Evolutionary conservation across 2,113 vertebrate genomes (phyloP).

Genomic region (Planiliza haematocheilus): DNA sequence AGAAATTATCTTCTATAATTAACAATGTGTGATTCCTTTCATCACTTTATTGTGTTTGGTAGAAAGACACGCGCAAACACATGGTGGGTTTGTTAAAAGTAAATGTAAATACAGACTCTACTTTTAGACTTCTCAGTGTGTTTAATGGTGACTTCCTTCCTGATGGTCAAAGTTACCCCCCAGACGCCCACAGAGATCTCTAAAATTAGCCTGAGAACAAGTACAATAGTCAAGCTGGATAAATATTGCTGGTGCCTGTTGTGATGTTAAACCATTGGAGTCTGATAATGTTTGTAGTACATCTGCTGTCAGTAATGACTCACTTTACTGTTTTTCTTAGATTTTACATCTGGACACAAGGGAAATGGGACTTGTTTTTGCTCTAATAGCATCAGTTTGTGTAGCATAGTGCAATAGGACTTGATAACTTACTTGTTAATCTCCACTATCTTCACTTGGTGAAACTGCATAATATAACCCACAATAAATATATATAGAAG

Average conservation of each 20-base stretch:
- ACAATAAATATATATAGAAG: background rate
- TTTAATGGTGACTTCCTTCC: slow-evolving; percentile 62
- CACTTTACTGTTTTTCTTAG: slow-evolving; percentile 8
- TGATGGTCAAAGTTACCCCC: slow-evolving; percentile 14
- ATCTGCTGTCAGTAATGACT: slow-evolving; percentile 16
- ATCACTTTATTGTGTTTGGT: background rate
- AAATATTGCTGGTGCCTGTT: slow-evolving; percentile 42
- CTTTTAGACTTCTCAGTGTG: slow-evolving; percentile 4
- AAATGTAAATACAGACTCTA: slow-evolving; percentile 7
- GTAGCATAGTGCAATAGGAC: background rate
- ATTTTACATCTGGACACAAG: slow-evolving; percentile 28
- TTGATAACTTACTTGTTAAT: background rate
- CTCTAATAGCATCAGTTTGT: slow-evolving; percentile 12
- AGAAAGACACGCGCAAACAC: background rate
- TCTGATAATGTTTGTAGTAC: slow-evolving; percentile 6
- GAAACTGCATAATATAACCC: background rate
- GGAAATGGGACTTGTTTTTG: slow-evolving; percentile 43
- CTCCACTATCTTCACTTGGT: slow-evolving; percentile 37
- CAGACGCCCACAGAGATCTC: slow-evolving; percentile 3
- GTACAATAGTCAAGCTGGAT: slow-evolving; percentile 33
- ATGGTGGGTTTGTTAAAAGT: background rate
- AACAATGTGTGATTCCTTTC: background rate
- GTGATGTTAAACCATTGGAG: background rate
- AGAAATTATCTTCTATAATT: background rate
- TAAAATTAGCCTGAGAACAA: slow-evolving; percentile 66